Conservation (phyloP, 2,113 vertebrate species). For the Propithecus coquereli region DNA sequence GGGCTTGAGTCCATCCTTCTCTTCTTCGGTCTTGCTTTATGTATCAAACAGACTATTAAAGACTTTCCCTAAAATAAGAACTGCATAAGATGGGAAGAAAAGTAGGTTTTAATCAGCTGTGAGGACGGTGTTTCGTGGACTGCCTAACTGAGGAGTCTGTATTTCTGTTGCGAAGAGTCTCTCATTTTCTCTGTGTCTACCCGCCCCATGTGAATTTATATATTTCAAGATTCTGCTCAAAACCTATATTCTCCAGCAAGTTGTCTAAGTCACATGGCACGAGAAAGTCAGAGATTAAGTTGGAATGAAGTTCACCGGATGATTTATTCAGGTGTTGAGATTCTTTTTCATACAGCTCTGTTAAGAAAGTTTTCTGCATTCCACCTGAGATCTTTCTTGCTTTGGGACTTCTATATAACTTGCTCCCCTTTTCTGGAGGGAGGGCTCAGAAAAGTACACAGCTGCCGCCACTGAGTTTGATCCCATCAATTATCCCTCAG, state of each 20-base stretch:
- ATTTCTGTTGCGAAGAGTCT: rapidly evolving
- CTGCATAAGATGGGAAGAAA: background rate
- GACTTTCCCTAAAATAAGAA: background rate
- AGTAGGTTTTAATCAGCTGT: background rate
- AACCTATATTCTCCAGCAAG: background rate
- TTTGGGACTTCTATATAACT: background rate
- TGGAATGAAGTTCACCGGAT: background rate
- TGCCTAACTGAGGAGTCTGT: too few relatives aligned
- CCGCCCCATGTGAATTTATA: too few relatives aligned
- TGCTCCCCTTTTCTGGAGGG: background rate
- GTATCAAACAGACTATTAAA: background rate
- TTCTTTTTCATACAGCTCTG: background rate
- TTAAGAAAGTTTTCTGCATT: background rate
- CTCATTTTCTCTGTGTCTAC: background rate
- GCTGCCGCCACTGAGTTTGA: too few relatives aligned
- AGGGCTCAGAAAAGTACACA: background rate
- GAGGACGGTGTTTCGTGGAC: background rate
- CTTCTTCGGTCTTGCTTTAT: background rate
- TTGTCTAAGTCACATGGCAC: background rate
- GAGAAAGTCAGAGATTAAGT: background rate
- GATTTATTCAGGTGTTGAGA: background rate
- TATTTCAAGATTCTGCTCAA: background rate
- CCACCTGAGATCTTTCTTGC: background rate
- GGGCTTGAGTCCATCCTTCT: background rate
- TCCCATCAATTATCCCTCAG: background rate